A percentile compares a stretch with the other conserved stretches of the same genome.
Conservation (phyloP, 2,797 vertebrate genomes). For the Tangara arthus region DNA sequence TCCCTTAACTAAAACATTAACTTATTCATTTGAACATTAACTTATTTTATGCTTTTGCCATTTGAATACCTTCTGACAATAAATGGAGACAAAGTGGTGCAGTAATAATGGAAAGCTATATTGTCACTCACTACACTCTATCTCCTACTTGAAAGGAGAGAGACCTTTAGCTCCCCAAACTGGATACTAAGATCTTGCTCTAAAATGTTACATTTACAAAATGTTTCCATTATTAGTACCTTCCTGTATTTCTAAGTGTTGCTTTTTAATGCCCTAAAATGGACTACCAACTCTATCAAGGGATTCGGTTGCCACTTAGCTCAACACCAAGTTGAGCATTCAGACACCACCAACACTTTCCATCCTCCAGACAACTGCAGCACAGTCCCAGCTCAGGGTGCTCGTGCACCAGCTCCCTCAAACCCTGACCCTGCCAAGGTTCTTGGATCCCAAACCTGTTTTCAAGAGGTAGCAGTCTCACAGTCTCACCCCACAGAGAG, state of each 20-base stretch:
- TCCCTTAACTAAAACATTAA: neutral
- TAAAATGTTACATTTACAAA: neutral
- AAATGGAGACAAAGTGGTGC: neutral
- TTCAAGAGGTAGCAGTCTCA: neutral
- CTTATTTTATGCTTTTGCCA: neutral
- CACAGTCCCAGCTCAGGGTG: neutral
- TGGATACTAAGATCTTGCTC: neutral
- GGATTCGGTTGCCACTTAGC: neutral
- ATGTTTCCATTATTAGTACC: neutral
- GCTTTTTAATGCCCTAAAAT: neutral
- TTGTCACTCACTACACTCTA: neutral
- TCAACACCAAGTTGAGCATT: neutral
- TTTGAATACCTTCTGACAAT: neutral
- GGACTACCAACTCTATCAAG: neutral
- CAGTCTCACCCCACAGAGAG: neutral
- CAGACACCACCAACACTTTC: neutral
- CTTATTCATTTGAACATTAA: neutral
- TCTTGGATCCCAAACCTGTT: accelerated
- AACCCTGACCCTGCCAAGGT: neutral
- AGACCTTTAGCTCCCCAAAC: neutral
- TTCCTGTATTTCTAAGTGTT: neutral
- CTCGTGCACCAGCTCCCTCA: neutral
- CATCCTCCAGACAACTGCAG: neutral
- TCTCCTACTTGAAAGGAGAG: neutral
- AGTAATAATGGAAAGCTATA: neutral